Conservation (phyloP, 2,113 vertebrate genomes). For the Anoplopoma fimbria region DNA sequence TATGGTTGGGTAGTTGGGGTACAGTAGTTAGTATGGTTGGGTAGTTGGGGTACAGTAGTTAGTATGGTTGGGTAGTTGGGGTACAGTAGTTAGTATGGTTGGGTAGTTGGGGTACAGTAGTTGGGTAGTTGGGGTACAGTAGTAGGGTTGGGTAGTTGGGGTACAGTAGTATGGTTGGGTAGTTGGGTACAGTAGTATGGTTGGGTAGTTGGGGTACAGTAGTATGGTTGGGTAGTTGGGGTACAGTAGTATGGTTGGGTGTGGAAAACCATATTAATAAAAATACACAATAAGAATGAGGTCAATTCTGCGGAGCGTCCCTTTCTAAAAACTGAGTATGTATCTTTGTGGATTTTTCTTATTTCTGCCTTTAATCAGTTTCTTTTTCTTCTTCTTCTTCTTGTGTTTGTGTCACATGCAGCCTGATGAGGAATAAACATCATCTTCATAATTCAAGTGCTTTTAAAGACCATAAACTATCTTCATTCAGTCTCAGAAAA, state of each 20-base stretch:
- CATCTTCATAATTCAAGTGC: slow-evolving; percentile 19
- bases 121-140: not conserved
- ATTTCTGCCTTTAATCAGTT: not conserved
- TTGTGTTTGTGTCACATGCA: slow-evolving; percentile 85
- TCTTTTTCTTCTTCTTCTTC: not conserved
- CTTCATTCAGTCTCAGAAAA: not conserved
- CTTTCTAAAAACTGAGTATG: not conserved
- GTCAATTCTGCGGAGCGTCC: not conserved
- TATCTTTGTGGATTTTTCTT: not conserved
- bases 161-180: not conserved
- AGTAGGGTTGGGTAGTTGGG: too few species aligned
- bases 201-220: too few species aligned
- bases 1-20: too few species aligned
- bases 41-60: too few species aligned
- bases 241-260: too few species aligned
- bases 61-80: too few species aligned
- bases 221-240: too few species aligned
- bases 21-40: too few species aligned
- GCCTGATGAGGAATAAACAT: slow-evolving; percentile 88
- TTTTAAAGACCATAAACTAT: slow-evolving; percentile 15
- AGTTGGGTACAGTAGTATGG: not conserved
- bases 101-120: too few species aligned
- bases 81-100: too few species aligned
- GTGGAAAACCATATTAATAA: not conserved
- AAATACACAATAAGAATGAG: not conserved